Percentiles rank a stretch among this genome's conserved stretches.
phyloP scores from a whole-genome alignment of 2,888 invertebrate species.

The Agrotis segetum region DNA sequence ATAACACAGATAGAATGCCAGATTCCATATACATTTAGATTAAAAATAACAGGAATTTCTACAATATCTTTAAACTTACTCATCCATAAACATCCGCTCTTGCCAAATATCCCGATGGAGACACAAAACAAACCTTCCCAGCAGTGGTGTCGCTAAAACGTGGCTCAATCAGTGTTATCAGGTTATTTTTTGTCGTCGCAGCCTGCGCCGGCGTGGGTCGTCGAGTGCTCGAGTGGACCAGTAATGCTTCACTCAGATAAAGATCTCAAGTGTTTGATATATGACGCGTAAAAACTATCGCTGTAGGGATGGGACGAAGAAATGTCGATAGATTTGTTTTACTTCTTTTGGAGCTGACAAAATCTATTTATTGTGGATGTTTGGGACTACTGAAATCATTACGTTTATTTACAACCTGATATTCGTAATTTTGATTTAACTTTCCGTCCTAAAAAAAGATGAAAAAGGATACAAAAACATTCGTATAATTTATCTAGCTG shows the following conservation, averaged over 20 bases:
- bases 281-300: conserved; percentile 65
- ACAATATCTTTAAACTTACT: not conserved
- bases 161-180: conserved; percentile 61
- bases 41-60: too few relatives aligned
- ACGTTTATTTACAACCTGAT: too few relatives aligned
- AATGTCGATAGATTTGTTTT: conserved; percentile 38
- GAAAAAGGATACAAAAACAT: too few relatives aligned
- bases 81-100: conserved; percentile 22
- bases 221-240: conserved; percentile 66
- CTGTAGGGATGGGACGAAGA: conserved; percentile 63
- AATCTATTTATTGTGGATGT: too few relatives aligned
- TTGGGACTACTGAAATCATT: too few relatives aligned
- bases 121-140: conserved; percentile 23
- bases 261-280: conserved; percentile 78
- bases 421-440: too few relatives aligned
- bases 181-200: conserved; percentile 59
- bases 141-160: conserved; percentile 40
- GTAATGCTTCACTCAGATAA: conserved; percentile 74
- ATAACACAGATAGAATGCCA: too few relatives aligned
- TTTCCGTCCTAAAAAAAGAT: too few relatives aligned
- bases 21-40: too few relatives aligned
- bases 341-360: not conserved
- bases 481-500: too few relatives aligned
- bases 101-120: conserved; percentile 20
- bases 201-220: conserved; percentile 46